Base-by-base conservation (phyloP, 2,888 invertebrate genomes). In the Physocephala rufipes region DNA sequence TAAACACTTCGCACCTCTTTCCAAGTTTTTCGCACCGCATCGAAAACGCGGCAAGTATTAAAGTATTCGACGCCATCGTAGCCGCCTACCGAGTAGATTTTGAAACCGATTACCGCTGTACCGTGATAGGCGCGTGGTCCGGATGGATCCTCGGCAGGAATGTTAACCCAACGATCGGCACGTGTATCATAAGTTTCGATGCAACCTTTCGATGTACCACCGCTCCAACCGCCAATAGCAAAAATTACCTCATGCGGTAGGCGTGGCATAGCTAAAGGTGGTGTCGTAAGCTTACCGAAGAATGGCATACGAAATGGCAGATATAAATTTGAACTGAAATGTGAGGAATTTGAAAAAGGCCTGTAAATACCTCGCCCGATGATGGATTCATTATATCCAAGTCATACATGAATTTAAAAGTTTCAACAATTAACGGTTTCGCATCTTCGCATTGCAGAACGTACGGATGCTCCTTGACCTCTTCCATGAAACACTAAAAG, bases 101-200 rank as follows among this genome's bases (percentile, higher is more conserved):
- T 91, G 77, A 90, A 90, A 0, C 93, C 94, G 0, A 97, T 89
- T 0, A 96, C 94, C 0, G 94, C 95, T 0, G 95, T 94, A n/a
- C 96, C 96, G 82, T 97, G 97, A 84, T 97, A 97, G 0, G 96
- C 96, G 67, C 96, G 89, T 0, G 96, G 94, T 28, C 95, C 95
- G 15, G 90, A 90, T 2, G 93, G 91, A 85, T 95, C 95, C 59
- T 93, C 92, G 80, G 94, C 92, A 21, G 79, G 78, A 28, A 86
- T 84, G 67, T 82, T 81, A 65, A 95, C 92, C 95, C 96, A 96
- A 62, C 95, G 90, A 86, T 96, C 95, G 1, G 95, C 95, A 78
- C 95, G 88, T 0, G 94, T 94, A 79, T 96, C 95, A 82, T 95
- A 96, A 0, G 95, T 94, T 85, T 96, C 95, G 76, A 95, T 93